Evolutionary conservation across 2,113 vertebrate genomes (phyloP).

Genomic region (Phasianus colchicus): DNA sequence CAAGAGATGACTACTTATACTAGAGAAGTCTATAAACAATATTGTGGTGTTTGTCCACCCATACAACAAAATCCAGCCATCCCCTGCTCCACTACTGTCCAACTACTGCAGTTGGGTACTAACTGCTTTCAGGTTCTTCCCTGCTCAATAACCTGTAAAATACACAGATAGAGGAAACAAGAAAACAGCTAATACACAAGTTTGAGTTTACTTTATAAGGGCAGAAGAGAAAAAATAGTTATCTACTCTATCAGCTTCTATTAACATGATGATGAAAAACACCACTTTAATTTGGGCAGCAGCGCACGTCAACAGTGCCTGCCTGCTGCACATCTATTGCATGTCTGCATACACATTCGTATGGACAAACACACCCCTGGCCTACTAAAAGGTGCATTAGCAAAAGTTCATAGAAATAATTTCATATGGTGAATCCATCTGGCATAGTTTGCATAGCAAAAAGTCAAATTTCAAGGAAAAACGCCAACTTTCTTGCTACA

Average conservation of each 20-base stretch:
- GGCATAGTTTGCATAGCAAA: not conserved
- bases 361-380: not conserved
- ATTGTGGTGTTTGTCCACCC: not conserved
- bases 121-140: not conserved
- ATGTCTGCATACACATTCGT: accelerated
- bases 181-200: not conserved
- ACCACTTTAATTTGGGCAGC: not conserved
- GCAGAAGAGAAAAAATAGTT: not conserved
- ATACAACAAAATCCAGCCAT: not conserved
- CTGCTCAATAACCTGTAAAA: not conserved
- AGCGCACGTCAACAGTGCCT: not conserved
- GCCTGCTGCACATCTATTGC: not conserved
- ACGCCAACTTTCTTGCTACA: not conserved
- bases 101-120: not conserved
- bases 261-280: not conserved
- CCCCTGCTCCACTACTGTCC: not conserved
- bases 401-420: not conserved
- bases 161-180: not conserved
- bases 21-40: not conserved
- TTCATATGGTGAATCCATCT: not conserved
- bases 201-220: not conserved
- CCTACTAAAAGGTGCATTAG: not conserved
- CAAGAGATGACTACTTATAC: accelerated
- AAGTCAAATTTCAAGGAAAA: not conserved
- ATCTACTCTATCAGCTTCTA: not conserved